Conservation (phyloP, 2,888 invertebrate genomes). For the Papilio gigon region DNA sequence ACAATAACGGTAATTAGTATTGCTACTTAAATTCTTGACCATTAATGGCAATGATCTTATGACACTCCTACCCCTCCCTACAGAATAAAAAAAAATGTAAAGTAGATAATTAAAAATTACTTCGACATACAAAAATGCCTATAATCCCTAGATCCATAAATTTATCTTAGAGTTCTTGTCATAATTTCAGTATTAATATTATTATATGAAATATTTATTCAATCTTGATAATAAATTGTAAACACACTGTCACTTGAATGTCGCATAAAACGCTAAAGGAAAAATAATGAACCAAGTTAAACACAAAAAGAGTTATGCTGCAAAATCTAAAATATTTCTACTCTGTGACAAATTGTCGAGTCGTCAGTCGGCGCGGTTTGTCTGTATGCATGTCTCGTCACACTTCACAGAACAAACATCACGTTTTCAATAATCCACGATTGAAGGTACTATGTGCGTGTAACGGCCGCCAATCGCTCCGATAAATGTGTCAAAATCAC, state of each 20-base stretch:
- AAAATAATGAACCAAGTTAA: background rate
- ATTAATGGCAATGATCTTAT: background rate
- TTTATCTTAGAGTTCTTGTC: no score
- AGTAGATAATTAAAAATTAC: no score
- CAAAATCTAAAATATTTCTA: slow-evolving; percentile 12
- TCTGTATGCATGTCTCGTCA: slow-evolving; percentile 35
- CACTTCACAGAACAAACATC: slow-evolving; percentile 34
- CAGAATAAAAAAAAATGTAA: no score
- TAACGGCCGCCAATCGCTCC: slow-evolving; percentile 20
- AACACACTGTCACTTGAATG: background rate
- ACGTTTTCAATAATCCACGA: slow-evolving; percentile 38
- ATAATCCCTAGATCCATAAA: no score
- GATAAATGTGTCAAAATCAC: slow-evolving; percentile 33
- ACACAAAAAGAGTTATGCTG: background rate
- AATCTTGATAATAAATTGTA: background rate
- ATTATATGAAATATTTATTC: background rate
- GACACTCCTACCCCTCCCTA: no score
- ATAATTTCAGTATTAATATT: no score
- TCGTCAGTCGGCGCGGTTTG: slow-evolving; percentile 8
- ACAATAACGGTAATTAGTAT: slow-evolving; percentile 11
- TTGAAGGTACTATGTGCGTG: slow-evolving; percentile 22
- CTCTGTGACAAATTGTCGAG: slow-evolving; percentile 14
- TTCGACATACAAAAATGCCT: no score
- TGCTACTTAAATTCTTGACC: background rate
- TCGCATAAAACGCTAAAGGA: background rate